These are phyloP conservation scores for Alviniconcha strummeri DNA, from an alignment of 2,888 invertebrate species.

Conservation along the genomic window DNA sequence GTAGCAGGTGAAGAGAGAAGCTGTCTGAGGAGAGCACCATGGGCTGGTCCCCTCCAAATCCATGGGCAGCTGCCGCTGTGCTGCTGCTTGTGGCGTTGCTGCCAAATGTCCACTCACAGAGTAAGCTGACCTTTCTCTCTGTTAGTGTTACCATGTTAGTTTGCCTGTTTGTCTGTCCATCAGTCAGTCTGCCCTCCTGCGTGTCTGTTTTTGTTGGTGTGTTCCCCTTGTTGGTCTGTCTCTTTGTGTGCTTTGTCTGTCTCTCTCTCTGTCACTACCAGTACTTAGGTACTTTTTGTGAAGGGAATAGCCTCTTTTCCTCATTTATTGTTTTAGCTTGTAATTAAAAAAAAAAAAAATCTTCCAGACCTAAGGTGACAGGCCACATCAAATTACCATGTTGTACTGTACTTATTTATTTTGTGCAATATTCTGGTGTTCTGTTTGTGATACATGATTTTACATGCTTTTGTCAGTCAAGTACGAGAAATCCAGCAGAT, in stretches of 20 bases:
- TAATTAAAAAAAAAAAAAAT: too few species aligned
- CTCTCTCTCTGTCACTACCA: too few species aligned
- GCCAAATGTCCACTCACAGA: neutral
- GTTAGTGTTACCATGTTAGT: neutral
- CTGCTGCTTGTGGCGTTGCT: conserved; percentile 12
- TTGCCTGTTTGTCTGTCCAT: neutral
- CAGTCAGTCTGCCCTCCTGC: neutral
- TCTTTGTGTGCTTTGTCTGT: too few species aligned
- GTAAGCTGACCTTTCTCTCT: neutral
- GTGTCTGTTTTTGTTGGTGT: neutral
- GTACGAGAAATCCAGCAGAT: conserved; percentile 12
- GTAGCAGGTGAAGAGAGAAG: conserved; percentile 1
- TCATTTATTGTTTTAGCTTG: too few species aligned
- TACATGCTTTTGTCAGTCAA: conserved; percentile 1
- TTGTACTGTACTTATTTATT: too few species aligned
- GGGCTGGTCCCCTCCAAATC: conserved; percentile 20
- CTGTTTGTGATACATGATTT: too few species aligned
- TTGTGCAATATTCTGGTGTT: too few species aligned
- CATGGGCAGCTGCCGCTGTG: neutral
- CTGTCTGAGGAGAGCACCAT: neutral
- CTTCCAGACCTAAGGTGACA: too few species aligned
- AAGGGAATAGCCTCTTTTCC: too few species aligned
- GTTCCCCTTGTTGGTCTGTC: neutral
- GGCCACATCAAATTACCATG: too few species aligned
- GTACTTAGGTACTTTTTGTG: too few species aligned